Conservation (phyloP, 1,140 invertebrate genomes). For the Aphelinus certus region DNA sequence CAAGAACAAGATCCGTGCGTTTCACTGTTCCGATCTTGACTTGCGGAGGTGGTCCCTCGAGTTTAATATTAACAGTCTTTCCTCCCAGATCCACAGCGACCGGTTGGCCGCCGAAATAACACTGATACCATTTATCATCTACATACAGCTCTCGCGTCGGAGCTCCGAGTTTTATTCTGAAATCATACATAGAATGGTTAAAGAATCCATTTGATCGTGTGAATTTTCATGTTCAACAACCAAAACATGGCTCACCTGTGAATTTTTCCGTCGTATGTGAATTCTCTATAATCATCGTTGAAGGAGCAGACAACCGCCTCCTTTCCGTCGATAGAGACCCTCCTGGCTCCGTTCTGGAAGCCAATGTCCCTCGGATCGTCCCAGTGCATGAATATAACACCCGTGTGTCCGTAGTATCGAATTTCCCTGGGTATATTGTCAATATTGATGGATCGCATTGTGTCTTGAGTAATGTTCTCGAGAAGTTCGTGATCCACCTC, state of each 20-base stretch:
- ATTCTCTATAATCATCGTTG: conserved; percentile 77
- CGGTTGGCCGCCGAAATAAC: conserved; percentile 90
- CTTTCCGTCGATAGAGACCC: conserved; percentile 76
- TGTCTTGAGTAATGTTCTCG: conserved; percentile 73
- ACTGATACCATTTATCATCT: conserved; percentile 86
- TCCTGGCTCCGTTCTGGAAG: conserved; percentile 77
- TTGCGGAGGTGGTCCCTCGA: conserved; percentile 89
- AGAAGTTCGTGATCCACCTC: conserved; percentile 69
- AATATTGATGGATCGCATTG: conserved; percentile 84
- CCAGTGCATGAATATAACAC: conserved; percentile 83
- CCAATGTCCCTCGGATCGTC: conserved; percentile 87
- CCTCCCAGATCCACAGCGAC: conserved; percentile 85
- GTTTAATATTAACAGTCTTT: conserved; percentile 76
- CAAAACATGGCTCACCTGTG: conserved; percentile 64
- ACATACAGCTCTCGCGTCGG: conserved; percentile 92
- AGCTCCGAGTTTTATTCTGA: conserved; percentile 85
- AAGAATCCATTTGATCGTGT: too few species aligned
- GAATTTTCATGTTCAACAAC: conserved; percentile 24
- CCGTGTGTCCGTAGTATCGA: conserved; percentile 84
- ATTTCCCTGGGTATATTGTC: conserved; percentile 85
- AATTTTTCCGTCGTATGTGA: conserved; percentile 75
- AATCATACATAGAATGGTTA: conserved; percentile 27
- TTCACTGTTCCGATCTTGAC: conserved; percentile 78
- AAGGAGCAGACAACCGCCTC: conserved; percentile 75
- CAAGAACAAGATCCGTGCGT: conserved; percentile 80